phyloP scores from a whole-genome alignment of 1,140 invertebrate genomes.

The Formica exsecta region DNA sequence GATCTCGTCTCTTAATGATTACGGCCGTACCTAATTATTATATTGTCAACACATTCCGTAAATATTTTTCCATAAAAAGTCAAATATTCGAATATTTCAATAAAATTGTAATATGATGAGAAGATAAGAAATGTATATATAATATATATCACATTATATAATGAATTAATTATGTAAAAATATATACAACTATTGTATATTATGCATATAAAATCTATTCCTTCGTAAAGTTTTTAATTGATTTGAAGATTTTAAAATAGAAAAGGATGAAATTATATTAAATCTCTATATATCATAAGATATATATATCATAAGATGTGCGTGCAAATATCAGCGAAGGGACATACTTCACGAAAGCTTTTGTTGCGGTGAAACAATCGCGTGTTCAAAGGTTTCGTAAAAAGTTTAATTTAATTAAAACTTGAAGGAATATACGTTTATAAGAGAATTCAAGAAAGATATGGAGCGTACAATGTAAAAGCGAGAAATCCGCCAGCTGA shows the following conservation, averaged over 20 bases:
- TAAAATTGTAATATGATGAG: background rate
- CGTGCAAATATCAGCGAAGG: background rate
- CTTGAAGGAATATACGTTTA: slow-evolving; percentile 14
- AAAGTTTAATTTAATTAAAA: slow-evolving; percentile 60
- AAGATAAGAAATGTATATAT: background rate
- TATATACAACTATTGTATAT: background rate
- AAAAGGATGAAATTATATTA: background rate
- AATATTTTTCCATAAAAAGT: slow-evolving; percentile 35
- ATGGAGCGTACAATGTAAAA: background rate
- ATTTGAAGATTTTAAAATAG: background rate
- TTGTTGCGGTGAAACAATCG: slow-evolving; percentile 25
- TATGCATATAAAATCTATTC: background rate
- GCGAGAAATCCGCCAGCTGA: background rate
- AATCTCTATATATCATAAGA: too few relatives aligned
- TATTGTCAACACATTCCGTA: slow-evolving; percentile 61
- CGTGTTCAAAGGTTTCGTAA: slow-evolving; percentile 17
- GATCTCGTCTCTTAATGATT: slow-evolving; percentile 65
- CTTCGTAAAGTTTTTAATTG: slow-evolving; percentile 7
- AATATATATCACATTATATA: background rate
- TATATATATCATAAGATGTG: slow-evolving; percentile 1
- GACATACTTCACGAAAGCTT: background rate
- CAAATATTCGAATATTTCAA: slow-evolving; percentile 30
- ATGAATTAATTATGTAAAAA: background rate
- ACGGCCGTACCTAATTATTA: slow-evolving; percentile 72
- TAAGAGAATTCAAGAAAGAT: slow-evolving; percentile 8